A percentile compares a stretch with the other conserved stretches of the same genome.
Conservation (phyloP, 2,888 invertebrate genomes). For the Polietes domitor region DNA sequence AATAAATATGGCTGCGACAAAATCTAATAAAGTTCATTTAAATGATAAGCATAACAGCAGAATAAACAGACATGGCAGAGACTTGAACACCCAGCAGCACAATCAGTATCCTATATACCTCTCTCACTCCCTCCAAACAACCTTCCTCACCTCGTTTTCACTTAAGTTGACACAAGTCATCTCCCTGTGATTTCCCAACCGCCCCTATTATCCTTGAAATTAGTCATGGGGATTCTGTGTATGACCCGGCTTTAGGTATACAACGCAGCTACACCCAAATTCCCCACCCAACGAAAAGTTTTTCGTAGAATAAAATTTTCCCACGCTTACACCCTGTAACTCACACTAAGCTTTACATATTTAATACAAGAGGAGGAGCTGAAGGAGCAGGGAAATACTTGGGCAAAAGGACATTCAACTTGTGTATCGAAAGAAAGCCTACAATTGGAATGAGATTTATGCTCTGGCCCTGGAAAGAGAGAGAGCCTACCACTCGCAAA, state of each 20-base stretch:
- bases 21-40: conserved; percentile 17
- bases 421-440: conserved; percentile 36
- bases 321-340: conserved; percentile 58
- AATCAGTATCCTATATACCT: background rate
- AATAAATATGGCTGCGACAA: background rate
- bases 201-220: conserved; percentile 68
- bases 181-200: too few species aligned
- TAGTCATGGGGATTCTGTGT: conserved; percentile 73
- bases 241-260: conserved; percentile 63
- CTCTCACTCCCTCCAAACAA: too few species aligned
- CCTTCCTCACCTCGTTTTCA: background rate
- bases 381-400: conserved; percentile 16
- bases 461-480: background rate
- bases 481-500: background rate
- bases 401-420: conserved; percentile 77
- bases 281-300: background rate
- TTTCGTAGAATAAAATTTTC: conserved; percentile 63
- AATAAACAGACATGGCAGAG: background rate
- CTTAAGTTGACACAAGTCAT: background rate
- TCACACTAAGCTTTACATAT: conserved; percentile 23
- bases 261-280: conserved; percentile 49
- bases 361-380: too few species aligned
- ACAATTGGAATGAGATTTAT: background rate
- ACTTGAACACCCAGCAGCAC: background rate
- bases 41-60: conserved; percentile 2